phyloP scores from a whole-genome alignment of 2,888 invertebrate genomes.

The Pseudococcus longispinus region DNA sequence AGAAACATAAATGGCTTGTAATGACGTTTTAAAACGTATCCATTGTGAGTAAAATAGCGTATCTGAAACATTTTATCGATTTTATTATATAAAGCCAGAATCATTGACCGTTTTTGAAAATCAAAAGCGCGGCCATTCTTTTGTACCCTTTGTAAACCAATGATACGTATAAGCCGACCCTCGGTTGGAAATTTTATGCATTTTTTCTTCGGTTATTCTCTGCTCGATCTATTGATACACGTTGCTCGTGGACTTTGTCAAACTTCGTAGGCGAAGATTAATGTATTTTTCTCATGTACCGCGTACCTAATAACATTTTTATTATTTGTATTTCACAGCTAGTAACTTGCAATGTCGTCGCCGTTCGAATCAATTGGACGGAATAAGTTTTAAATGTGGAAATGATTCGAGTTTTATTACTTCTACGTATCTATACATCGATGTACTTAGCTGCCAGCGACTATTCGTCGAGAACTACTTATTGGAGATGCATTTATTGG shows the following conservation, averaged over 20 bases:
- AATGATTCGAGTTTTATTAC: conserved; percentile 36
- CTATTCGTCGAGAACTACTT: not conserved
- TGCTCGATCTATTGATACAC: not conserved
- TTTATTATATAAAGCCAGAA: conserved; percentile 14
- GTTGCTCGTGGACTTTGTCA: conserved; percentile 37
- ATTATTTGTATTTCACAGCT: conserved; percentile 40
- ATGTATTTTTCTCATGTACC: conserved; percentile 12
- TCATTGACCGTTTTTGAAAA: conserved; percentile 24
- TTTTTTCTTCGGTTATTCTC: not conserved
- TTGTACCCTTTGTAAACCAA: conserved; percentile 23
- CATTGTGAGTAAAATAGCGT: conserved; percentile 14
- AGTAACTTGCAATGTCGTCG: not conserved
- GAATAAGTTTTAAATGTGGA: conserved; percentile 16
- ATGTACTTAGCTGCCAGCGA: not conserved
- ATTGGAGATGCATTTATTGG: not conserved
- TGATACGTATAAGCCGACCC: conserved; percentile 4
- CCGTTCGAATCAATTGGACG: not conserved
- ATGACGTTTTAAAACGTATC: conserved; percentile 36
- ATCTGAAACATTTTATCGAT: conserved; percentile 27
- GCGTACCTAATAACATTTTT: not conserved
- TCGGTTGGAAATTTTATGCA: conserved; percentile 28
- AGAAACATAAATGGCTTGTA: conserved; percentile 46
- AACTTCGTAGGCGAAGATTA: conserved; percentile 35
- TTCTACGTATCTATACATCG: not conserved
- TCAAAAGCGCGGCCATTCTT: conserved; percentile 21